phyloP scores from a whole-genome alignment of 2,888 invertebrate species.

The Eurytoma adleriae region DNA sequence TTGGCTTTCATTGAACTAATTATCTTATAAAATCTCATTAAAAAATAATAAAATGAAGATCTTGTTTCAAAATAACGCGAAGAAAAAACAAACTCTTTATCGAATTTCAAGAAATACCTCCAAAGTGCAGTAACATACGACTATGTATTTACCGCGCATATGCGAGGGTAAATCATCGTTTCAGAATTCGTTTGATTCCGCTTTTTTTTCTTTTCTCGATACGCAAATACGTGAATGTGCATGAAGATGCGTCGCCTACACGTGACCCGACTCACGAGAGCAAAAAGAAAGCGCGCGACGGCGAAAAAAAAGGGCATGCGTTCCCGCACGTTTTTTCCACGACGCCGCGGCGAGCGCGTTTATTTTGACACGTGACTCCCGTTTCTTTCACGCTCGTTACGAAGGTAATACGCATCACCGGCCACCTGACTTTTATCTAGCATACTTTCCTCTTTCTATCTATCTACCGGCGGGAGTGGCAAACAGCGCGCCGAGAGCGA shows the following conservation, averaged over 20 bases:
- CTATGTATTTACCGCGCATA: not conserved
- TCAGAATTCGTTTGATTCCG: not conserved
- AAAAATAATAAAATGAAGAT: no score
- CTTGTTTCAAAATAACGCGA: no score
- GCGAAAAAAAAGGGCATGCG: slow-evolving; percentile 1
- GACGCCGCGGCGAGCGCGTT: not conserved
- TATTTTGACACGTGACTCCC: slow-evolving; percentile 15
- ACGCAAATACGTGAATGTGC: not conserved
- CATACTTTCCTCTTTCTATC: slow-evolving; percentile 21
- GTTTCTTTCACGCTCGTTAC: not conserved
- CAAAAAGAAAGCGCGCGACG: slow-evolving; percentile 14
- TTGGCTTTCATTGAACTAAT: not conserved
- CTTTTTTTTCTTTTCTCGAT: not conserved
- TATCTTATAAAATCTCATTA: no score
- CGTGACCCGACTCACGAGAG: slow-evolving; percentile 14
- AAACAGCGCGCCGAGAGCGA: no score
- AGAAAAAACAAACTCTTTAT: no score
- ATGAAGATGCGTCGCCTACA: not conserved
- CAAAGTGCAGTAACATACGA: not conserved
- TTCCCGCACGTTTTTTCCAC: slow-evolving; percentile 6
- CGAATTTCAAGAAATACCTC: not conserved
- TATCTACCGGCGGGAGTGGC: not conserved
- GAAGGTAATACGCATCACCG: not conserved
- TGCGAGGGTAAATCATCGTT: not conserved
- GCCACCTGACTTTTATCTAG: not conserved